Evolutionary conservation across 2,888 invertebrate genomes (phyloP).

Genomic region (Tipula helvola): DNA sequence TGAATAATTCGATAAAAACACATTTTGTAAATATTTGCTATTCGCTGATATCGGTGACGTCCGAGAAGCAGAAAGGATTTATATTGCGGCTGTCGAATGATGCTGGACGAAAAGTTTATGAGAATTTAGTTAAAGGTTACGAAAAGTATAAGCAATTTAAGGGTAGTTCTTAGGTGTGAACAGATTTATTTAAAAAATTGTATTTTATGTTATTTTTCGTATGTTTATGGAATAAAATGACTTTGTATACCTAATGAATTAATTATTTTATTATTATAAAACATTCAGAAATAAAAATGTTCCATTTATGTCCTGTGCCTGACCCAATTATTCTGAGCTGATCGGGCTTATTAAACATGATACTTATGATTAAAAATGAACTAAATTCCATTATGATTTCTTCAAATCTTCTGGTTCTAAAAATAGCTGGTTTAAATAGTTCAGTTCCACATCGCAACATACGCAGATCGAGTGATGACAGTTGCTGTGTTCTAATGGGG

Average conservation of each 20-base stretch:
- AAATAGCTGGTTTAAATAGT: no score
- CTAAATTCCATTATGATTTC: no score
- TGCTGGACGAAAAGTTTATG: constrained; percentile 29
- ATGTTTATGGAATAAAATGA: not conserved
- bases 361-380: no score
- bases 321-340: no score
- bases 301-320: no score
- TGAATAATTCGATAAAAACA: constrained; percentile 27
- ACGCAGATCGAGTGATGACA: no score
- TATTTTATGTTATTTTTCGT: not conserved
- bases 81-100: constrained; percentile 32
- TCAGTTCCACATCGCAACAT: no score
- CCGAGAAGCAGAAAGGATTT: constrained; percentile 31
- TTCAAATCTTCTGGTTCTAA: no score
- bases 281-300: no score
- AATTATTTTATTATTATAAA: not conserved
- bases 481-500: no score
- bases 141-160: constrained; percentile 33
- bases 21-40: constrained; percentile 32
- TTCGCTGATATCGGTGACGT: constrained; percentile 28
- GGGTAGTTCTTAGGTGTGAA: constrained; percentile 20
- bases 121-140: constrained; percentile 29
- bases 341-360: no score
- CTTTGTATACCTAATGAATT: not conserved
- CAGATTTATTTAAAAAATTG: not conserved